Conservation (phyloP, 2,113 vertebrate species). For the Aplodontia rufa region DNA sequence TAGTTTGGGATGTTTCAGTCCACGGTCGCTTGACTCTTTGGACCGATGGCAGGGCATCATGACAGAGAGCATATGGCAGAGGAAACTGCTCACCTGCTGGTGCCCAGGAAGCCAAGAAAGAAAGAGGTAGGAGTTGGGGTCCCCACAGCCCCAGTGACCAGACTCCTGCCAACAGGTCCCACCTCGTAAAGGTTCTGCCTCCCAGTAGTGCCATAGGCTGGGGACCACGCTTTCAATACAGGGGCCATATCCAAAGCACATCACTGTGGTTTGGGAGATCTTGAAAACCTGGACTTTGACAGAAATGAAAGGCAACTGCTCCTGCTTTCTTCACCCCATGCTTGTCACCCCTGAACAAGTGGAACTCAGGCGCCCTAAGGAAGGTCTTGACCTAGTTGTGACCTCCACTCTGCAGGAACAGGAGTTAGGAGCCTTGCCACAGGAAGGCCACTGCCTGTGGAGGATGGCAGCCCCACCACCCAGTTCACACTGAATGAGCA, state of each 20-base stretch:
- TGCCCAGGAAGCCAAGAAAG: background rate
- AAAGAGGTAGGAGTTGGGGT: background rate
- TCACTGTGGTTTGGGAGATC: background rate
- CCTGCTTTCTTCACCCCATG: background rate
- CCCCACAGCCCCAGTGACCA: background rate
- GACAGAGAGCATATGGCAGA: background rate
- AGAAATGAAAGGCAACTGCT: background rate
- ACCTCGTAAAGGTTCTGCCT: background rate
- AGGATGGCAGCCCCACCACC: background rate
- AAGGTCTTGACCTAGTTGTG: background rate
- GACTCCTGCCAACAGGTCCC: background rate
- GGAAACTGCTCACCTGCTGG: background rate
- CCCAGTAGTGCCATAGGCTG: background rate
- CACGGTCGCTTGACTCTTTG: background rate
- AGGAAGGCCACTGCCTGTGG: background rate
- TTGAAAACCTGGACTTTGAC: background rate
- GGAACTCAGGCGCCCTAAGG: background rate
- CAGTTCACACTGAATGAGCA: background rate
- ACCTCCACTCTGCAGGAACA: background rate
- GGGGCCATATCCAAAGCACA: background rate
- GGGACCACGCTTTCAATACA: background rate
- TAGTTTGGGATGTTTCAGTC: background rate
- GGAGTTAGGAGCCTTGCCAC: background rate
- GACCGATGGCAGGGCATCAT: background rate
- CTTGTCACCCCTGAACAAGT: background rate